These are phyloP conservation scores for Dinoponera quadriceps DNA, from an alignment of 1,140 invertebrate genomes.

Conservation along the genomic window DNA sequence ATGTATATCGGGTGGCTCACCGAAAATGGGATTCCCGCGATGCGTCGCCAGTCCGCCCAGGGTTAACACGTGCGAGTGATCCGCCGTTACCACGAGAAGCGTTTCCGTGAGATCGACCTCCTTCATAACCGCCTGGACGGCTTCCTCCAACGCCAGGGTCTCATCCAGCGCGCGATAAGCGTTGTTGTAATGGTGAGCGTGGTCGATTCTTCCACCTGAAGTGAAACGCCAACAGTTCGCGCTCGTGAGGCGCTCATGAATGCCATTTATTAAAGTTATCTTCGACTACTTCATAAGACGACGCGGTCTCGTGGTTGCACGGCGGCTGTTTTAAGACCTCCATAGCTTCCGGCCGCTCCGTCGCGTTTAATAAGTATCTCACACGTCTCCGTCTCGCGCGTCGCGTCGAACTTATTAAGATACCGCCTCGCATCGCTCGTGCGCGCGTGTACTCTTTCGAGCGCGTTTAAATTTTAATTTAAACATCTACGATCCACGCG, in stretches of 20 bases:
- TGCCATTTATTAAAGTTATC: slow-evolving; percentile 54
- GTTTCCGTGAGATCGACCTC: slow-evolving; percentile 91
- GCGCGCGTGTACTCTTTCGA: too few species aligned
- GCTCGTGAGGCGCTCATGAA: slow-evolving; percentile 32
- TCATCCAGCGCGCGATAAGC: slow-evolving; percentile 92
- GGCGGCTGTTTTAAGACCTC: background rate
- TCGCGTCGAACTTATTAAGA: background rate
- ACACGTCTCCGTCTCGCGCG: background rate
- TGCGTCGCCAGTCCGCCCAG: slow-evolving; percentile 90
- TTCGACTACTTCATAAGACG: slow-evolving; percentile 40
- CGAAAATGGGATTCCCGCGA: slow-evolving; percentile 89
- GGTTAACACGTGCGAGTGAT: slow-evolving; percentile 93
- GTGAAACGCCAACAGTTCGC: slow-evolving; percentile 52
- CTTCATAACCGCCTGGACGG: slow-evolving; percentile 89
- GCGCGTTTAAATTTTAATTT: too few species aligned
- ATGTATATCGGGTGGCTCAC: slow-evolving; percentile 80
- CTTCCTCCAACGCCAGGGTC: slow-evolving; percentile 91
- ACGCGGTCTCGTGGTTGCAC: background rate
- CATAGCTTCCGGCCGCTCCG: background rate
- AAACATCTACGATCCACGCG: too few species aligned
- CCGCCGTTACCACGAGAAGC: slow-evolving; percentile 92
- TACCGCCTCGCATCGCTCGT: too few species aligned
- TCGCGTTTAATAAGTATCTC: background rate
- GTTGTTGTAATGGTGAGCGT: slow-evolving; percentile 93
- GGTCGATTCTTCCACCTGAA: slow-evolving; percentile 93